Evolutionary conservation across 1,140 invertebrate species (phyloP), one percentile per base, ranked within the genome.

Genomic region (Cherax destructor): DNA sequence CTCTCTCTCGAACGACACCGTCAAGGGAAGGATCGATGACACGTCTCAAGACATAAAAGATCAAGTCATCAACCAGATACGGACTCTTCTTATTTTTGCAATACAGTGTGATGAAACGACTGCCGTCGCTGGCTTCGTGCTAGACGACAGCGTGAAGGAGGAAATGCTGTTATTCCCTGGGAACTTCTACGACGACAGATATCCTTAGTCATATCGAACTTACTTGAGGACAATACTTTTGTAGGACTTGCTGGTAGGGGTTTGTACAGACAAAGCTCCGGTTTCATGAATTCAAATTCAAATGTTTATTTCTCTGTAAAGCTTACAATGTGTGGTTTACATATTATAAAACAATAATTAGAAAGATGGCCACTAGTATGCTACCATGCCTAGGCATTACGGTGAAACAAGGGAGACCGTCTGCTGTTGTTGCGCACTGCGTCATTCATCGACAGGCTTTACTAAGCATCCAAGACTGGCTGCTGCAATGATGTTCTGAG

Each of bases 21-120:
- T 88, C 77, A 88, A 88, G 87, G 41, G 78, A 80, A 80, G 85
- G 72, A 86, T 86, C 56, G 72, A 86, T 77, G 50, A 86, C 47
- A 11, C 77, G 69, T 86, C 85, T 77, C 72, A 87, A 87, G 85
- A 78, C 52, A 79, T 86, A 61, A 87, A 79, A 87, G 72, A 87
- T 78, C 72, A 87, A 79, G 52, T 79, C 78, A n/a, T 85, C 50
- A 41, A 87, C 49, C 72, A 77, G 50, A 49, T 86, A 86, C 77
- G 76, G 56, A 16, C 56, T 3, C 3, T 3, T 59, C 56, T 3
- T 59, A 16, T 87, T n/a, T 87, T 87, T 87, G 13, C 49, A 41
- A 87, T 87, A 41, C 72, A 86, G 69, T 76, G 84, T 86, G 65
- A 86, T 11, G 84, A 86, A 86, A 76, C 24, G 24, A 86, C 84